These are phyloP conservation scores for Parochlus steinenii DNA, from an alignment of 2,888 invertebrate genomes.

Conservation along the genomic window DNA sequence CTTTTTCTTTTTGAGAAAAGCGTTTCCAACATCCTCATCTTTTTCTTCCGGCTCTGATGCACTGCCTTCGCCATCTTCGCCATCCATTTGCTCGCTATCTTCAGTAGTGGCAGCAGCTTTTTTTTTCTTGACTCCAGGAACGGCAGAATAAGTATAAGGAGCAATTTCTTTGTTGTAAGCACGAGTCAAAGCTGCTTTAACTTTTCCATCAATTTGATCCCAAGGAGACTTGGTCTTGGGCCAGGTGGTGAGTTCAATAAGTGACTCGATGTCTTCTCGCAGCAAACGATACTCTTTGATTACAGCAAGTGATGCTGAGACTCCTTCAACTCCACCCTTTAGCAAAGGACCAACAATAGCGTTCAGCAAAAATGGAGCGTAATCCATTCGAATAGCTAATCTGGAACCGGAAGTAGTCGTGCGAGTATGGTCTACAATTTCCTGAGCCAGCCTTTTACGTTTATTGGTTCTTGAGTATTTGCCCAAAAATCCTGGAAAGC, in stretches of 20 bases:
- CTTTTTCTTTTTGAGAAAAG: conserved; percentile 47
- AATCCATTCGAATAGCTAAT: conserved; percentile 72
- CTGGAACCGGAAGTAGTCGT: conserved; percentile 67
- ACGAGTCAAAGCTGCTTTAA: conserved; percentile 87
- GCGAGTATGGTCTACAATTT: conserved; percentile 73
- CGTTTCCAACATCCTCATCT: conserved; percentile 48
- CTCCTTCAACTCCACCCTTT: conserved; percentile 51
- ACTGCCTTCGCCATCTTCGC: conserved; percentile 22
- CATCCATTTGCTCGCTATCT: conserved; percentile 18
- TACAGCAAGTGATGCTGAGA: conserved; percentile 49
- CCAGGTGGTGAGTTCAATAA: conserved; percentile 77
- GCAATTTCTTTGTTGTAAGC: conserved; percentile 74
- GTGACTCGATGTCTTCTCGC: conserved; percentile 80
- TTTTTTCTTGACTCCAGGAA: conserved; percentile 42
- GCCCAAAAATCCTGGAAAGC: conserved; percentile 93
- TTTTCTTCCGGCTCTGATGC: conserved; percentile 29
- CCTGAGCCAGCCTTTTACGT: conserved; percentile 63
- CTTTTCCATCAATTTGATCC: conserved; percentile 58
- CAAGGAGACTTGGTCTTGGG: conserved; percentile 60
- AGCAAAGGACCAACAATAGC: conserved; percentile 61
- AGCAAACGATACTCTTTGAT: conserved; percentile 74
- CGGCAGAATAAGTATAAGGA: conserved; percentile 59
- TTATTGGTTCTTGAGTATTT: conserved; percentile 79
- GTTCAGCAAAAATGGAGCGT: conserved; percentile 60
- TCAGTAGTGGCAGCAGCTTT: conserved; percentile 29